Evolutionary conservation across 92 coral and sea anemone genomes (phyloP), one percentile per base, ranked within the genome.

Genomic region (Palythoa heliodiscus): DNA sequence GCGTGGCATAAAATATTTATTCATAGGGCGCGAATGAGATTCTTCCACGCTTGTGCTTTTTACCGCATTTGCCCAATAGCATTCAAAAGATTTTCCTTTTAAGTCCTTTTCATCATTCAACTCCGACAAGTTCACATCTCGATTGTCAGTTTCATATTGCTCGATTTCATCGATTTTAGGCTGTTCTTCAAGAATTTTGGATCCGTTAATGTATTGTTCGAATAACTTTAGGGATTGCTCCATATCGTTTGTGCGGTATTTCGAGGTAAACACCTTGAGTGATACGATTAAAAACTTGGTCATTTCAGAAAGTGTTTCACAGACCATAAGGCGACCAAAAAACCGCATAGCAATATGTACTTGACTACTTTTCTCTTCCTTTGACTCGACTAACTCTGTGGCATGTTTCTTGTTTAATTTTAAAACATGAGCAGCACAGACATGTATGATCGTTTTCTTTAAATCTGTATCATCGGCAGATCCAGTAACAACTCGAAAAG

Each of bases 391-490:
- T 14, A 14, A 15, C n/a, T 76, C n/a, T 38, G 71, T 76, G 2
- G 88, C 88, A 61, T 86, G 88, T 20, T 54, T 40, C 16, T 85
- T 85, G 63, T n/a, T 75, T 20, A 85, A 11, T 53, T 71, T 16
- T 64, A 85, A 17, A 43, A 85, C 55, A 15, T 85, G 83, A 38
- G 88, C 88, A 24, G 88, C 67, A 16, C 73, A 85, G n/a, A 85
- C 88, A 64, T 86, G 75, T 25, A 35, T 66, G 7, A 29, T 73
- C 1, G 53, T 58, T 14, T 84, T 54, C 0, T 16, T 22, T 2
- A 68, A 66, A 2, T 86, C 88, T 0, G 23, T 9, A 37, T 48
- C 68, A 5, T 19, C 9, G 16, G 88, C 88, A 14, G 52, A 20
- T 25, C 83, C 83, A 29, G 22, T 55, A 20, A 86, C 61, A n/a